Evolutionary conservation across 2,888 invertebrate species (phyloP).

Genomic region (Ecdyonurus torrentis): DNA sequence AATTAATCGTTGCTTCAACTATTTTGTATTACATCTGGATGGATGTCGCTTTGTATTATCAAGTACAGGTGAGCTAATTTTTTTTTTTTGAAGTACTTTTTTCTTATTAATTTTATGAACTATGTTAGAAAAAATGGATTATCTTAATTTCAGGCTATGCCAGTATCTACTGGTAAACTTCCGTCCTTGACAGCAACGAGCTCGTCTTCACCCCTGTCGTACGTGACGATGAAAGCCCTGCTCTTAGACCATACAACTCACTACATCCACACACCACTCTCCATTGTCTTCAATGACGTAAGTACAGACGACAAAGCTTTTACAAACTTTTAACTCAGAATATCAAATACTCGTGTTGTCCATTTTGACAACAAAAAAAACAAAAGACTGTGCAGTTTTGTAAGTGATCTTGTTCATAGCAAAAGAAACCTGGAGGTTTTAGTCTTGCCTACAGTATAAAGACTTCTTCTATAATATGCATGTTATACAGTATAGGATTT

Average conservation of each 20-base stretch:
- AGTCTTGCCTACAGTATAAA: no score
- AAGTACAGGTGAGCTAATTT: conserved; percentile 8
- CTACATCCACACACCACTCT: conserved; percentile 64
- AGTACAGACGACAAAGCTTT: no score
- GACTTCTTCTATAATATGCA: no score
- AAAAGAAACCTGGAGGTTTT: no score
- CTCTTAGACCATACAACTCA: conserved; percentile 71
- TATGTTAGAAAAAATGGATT: background rate
- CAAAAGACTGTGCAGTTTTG: no score
- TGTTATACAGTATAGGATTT: no score
- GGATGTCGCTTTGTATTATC: conserved; percentile 3
- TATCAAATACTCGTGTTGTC: no score
- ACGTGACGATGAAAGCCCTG: conserved; percentile 66
- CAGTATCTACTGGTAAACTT: background rate
- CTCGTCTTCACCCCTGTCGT: conserved; percentile 46
- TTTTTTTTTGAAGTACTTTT: no score
- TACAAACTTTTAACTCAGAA: no score
- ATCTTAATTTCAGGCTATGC: background rate
- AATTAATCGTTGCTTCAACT: conserved; percentile 1
- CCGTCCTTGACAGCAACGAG: background rate
- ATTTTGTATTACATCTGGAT: conserved; percentile 5
- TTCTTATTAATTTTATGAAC: no score
- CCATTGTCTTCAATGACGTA: conserved; percentile 50
- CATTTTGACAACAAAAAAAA: no score
- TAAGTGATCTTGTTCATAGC: no score